Base-by-base conservation (phyloP, 2,113 vertebrate genomes). In the Carlito syrichta region DNA sequence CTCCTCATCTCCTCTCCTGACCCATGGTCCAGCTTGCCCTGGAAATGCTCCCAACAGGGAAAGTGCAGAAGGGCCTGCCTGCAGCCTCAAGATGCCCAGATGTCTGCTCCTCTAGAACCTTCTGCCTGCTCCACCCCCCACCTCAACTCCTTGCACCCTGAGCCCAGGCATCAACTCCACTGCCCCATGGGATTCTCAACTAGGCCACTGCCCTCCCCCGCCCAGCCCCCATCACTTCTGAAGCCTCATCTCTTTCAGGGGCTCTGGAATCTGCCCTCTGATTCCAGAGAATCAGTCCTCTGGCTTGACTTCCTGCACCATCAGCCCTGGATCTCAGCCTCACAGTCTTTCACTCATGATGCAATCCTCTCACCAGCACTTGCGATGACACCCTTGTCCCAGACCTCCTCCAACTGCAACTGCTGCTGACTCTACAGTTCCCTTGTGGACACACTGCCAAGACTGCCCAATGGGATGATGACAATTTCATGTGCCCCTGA, bases 401-500 rank as follows among this genome's bases (percentile, higher is more conserved):
- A 11, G 19, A 20, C 25, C 22, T 50, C 60, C 71, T 56, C 19
- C 40, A 12, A 9, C 3, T 0, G 4, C 38, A n/a, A 11, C 11
- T 2, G 40, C 62, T 19, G 2, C 12, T 20, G 1, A 8, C 38
- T 38, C 73, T 22, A n/a, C 66, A 0, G 3, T 32, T n/a, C 40
- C 27, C 69, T 56, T 23, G 38, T 23, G 79, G 38, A 68, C n/a
- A 40, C n/a, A 32, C 19, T 0, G 0, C 50, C 62, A 7, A 25
- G 32, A 5, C 1, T 8, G 30, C 35, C 78, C 16, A 1, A 25
- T 0, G 56, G 54, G 66, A 63, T 48, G 6, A 0, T 5, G 13
- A 5, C 14, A n/a, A 48, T 13, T 14, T 32, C 0, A 0, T 5
- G 9, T 11, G 60, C 19, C 27, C 58, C 9, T 3, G 9, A 32